Evolutionary conservation across 2,113 vertebrate genomes (phyloP).

Genomic region (Fukomys damarensis): DNA sequence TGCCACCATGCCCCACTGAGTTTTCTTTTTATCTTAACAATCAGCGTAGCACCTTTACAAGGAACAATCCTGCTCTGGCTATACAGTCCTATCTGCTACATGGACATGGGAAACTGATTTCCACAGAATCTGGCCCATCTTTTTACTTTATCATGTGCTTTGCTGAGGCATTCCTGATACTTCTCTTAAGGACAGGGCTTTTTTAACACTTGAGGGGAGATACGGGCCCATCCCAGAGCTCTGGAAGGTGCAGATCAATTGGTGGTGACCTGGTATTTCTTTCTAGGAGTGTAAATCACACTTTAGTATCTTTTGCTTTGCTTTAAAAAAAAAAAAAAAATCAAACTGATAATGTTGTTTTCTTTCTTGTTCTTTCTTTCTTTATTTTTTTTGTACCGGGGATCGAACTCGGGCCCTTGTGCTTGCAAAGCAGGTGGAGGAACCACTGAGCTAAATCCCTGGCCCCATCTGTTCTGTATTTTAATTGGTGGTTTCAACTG

Average conservation of each 20-base stretch:
- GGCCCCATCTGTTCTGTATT: not conserved
- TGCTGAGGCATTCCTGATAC: not conserved
- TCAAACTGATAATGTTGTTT: not conserved
- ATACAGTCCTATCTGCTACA: not conserved
- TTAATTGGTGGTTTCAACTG: conserved; percentile 15
- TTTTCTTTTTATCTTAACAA: conserved; percentile 25
- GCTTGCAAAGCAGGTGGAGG: no score
- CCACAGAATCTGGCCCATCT: not conserved
- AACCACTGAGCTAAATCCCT: no score
- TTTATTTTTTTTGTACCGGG: no score
- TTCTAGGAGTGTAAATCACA: not conserved
- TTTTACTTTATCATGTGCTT: not conserved
- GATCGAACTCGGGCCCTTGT: no score
- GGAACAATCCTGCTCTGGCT: not conserved
- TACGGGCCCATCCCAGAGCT: not conserved
- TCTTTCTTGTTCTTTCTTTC: not conserved
- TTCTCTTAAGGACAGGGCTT: not conserved
- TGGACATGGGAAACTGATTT: conserved; percentile 5
- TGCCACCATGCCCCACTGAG: not conserved
- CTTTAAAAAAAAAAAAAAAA: not conserved
- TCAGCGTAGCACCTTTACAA: not conserved
- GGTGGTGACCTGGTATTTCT: not conserved
- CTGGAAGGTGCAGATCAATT: not conserved
- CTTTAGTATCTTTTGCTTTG: not conserved
- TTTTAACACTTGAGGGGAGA: not conserved